Base-by-base conservation (phyloP, 2,113 vertebrate genomes). In the Regulus satrapa region DNA sequence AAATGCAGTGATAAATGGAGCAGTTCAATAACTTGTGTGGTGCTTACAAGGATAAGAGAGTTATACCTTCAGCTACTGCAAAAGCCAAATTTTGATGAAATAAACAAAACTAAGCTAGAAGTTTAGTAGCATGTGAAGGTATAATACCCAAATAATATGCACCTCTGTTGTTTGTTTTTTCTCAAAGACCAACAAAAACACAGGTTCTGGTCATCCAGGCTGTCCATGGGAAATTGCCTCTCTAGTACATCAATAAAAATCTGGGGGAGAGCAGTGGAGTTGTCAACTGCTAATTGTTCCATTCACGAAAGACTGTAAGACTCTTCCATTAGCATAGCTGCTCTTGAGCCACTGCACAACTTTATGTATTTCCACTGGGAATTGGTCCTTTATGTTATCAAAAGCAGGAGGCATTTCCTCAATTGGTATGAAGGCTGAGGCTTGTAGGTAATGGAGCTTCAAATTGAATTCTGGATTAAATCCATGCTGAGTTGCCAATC, bases 381-480 rank as follows among this genome's bases (percentile, higher is more conserved):
- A 79, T 94, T 72, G 61, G 69, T 86, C 46, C 88, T 95, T 96
- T 94, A 89, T 90, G 83, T 97, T 96, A 96, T 97, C 95, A 96
- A 96, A 97, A 97, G 88, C 94, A 97, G 94, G 94, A 95, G 84
- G 85, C 95, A 94, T 96, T 97, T 96, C 94, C 94, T 96, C 95
- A 89, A 71, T 86, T 95, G 93, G 81, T 96, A 95, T 38, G 86
- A 93, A 94, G 92, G 97, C 96, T 97, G 96, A 94, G 93, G 89
- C 92, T 96, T 97, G 94, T 93, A 97, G 96, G 96, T 97, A 97
- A 97, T 97, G 95, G 96, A 97, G 96, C 96, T 97, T 97, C 95
- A 97, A 97, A 97, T 96, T 97, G 96, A 97, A 97, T 97, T 97
- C 97, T 97, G 96, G 97, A 97, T 96, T 97, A 97, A 91, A 95